A percentile compares a stretch with the other conserved stretches of the same genome.
Conservation (phyloP, 1,140 invertebrate genomes). For the Pachypeltis micranthus region DNA sequence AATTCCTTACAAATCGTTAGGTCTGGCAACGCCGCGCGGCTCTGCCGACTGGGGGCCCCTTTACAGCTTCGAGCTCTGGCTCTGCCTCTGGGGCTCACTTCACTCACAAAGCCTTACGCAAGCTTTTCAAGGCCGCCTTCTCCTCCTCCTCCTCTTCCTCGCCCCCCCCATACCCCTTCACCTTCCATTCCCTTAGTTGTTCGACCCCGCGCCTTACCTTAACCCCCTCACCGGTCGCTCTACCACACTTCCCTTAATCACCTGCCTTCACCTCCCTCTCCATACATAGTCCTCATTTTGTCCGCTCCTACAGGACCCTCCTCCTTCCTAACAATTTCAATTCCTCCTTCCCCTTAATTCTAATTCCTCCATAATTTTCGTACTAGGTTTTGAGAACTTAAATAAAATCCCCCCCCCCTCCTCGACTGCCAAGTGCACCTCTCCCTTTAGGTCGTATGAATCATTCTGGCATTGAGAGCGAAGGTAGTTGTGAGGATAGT, state of each 20-base stretch:
- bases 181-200: neutral
- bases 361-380: too few species aligned
- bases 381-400: too few species aligned
- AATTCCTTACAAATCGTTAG: neutral
- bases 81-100: neutral
- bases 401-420: too few species aligned
- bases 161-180: neutral
- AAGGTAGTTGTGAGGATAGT: too few species aligned
- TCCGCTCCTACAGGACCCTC: too few species aligned
- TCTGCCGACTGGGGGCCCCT: neutral
- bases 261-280: neutral
- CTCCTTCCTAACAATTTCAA: too few species aligned
- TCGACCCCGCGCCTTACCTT: neutral
- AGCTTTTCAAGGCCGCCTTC: slow-evolving; percentile 20
- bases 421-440: too few species aligned
- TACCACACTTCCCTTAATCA: neutral
- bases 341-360: too few species aligned
- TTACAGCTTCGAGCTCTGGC: neutral
- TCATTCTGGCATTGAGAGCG: too few species aligned
- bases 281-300: too few species aligned
- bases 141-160: slow-evolving; percentile 8
- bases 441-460: too few species aligned
- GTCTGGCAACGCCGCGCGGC: slow-evolving; percentile 8
- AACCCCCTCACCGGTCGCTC: neutral
- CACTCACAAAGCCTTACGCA: slow-evolving; percentile 15